Evolutionary conservation across 2,888 invertebrate species (phyloP).

Genomic region (Aromia moschata): DNA sequence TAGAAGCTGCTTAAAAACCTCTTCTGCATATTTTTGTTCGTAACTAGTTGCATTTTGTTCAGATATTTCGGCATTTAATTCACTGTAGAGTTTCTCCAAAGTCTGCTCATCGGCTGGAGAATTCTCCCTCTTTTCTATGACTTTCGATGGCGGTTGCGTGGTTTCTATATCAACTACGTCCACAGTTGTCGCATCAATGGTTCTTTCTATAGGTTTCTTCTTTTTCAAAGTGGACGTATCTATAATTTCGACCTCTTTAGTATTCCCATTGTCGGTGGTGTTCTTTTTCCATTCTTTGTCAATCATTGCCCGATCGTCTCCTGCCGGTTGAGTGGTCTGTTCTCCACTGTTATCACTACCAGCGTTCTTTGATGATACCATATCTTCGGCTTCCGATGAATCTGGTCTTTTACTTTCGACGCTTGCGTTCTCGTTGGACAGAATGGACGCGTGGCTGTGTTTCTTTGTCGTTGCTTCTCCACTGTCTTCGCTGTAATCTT

Average conservation of each 20-base stretch:
- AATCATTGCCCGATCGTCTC: constrained; percentile 32
- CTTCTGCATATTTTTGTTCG: constrained; percentile 52
- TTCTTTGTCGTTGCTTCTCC: constrained; percentile 54
- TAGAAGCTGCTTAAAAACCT: constrained; percentile 56
- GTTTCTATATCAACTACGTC: constrained; percentile 35
- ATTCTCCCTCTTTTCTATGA: constrained; percentile 42
- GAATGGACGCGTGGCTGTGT: constrained; percentile 43
- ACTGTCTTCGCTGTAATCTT: constrained; percentile 49
- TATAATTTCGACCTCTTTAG: constrained; percentile 54
- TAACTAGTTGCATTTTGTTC: constrained; percentile 38
- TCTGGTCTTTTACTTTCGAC: constrained; percentile 45
- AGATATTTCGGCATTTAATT: constrained; percentile 46
- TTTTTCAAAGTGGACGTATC: constrained; percentile 33
- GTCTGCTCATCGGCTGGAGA: constrained; percentile 39
- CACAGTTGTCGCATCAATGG: constrained; percentile 29
- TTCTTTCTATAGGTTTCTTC: constrained; percentile 19
- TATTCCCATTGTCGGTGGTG: constrained; percentile 25
- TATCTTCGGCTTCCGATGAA: constrained; percentile 52
- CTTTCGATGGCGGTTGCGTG: constrained; percentile 31
- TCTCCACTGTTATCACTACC: constrained; percentile 44
- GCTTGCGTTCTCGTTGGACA: constrained; percentile 56
- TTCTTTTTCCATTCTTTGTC: constrained; percentile 27
- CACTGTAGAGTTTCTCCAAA: constrained; percentile 53
- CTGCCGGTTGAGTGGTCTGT: constrained; percentile 25
- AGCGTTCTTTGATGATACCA: constrained; percentile 58